Evolutionary conservation across 2,888 invertebrate genomes (phyloP).

Genomic region (Elmis aenea): DNA sequence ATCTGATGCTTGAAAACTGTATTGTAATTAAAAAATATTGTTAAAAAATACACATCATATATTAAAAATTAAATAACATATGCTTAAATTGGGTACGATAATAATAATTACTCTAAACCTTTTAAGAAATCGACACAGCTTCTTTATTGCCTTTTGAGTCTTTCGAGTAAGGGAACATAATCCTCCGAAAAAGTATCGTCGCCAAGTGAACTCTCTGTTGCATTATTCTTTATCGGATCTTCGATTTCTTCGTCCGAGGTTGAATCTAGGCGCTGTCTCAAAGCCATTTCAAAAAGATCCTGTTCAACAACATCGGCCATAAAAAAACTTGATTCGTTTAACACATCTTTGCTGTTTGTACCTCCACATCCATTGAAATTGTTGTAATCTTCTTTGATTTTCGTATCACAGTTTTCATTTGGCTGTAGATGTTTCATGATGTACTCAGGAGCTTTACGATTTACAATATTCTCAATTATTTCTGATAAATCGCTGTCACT

Average conservation of each 20-base stretch:
- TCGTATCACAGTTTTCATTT: no score
- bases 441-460: slow-evolving; percentile 30
- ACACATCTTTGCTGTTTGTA: slow-evolving; percentile 8
- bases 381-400: slow-evolving; percentile 21
- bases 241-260: slow-evolving; percentile 22
- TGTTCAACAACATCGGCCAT: slow-evolving; percentile 38
- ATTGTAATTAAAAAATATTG: no score
- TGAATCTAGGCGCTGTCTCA: slow-evolving; percentile 33
- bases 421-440: no score
- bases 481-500: slow-evolving; percentile 49
- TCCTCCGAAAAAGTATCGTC: slow-evolving; percentile 26
- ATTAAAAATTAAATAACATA: no score
- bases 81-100: no score
- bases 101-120: no score
- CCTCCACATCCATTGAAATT: slow-evolving; percentile 4
- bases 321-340: slow-evolving; percentile 35
- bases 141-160: slow-evolving; percentile 28
- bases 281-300: slow-evolving; percentile 60
- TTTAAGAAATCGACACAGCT: no score
- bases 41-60: no score
- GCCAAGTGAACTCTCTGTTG: background rate
- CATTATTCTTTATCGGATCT: slow-evolving; percentile 3
- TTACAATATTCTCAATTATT: slow-evolving; percentile 51
- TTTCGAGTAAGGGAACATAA: slow-evolving; percentile 32
- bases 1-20: no score